Conservation (phyloP, 2,888 invertebrate genomes). For the Carterocephalus palaemon region DNA sequence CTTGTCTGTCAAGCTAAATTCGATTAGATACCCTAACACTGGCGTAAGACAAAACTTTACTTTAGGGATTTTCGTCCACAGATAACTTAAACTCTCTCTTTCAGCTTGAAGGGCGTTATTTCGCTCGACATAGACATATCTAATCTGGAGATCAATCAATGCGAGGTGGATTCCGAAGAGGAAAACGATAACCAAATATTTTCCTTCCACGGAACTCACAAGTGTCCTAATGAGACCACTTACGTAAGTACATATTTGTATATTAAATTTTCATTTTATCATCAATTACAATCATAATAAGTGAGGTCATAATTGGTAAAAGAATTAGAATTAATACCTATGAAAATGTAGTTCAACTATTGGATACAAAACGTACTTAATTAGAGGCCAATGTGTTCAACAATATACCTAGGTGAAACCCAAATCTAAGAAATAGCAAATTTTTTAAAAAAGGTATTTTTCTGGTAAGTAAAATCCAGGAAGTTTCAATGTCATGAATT, state of each 20-base stretch:
- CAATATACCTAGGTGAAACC: no score
- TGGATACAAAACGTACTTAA: not conserved
- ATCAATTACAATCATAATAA: constrained; percentile 3
- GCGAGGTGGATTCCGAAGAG: constrained; percentile 75
- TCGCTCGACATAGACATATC: constrained; percentile 89
- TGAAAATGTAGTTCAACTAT: no score
- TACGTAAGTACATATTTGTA: constrained; percentile 79
- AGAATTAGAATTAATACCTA: no score
- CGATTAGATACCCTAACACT: constrained; percentile 6
- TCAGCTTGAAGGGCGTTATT: constrained; percentile 71
- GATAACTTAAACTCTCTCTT: constrained; percentile 24
- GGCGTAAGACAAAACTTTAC: constrained; percentile 20
- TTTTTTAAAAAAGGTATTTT: no score
- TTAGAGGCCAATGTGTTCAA: no score
- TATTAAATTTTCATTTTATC: not conserved
- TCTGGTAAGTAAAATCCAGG: no score
- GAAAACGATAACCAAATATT: constrained; percentile 82
- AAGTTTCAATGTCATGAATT: no score
- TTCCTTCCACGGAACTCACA: constrained; percentile 92
- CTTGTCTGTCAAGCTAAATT: constrained; percentile 11
- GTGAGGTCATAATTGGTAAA: not conserved
- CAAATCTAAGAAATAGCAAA: no score
- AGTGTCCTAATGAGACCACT: constrained; percentile 90
- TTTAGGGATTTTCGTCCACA: constrained; percentile 11
- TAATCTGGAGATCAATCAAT: constrained; percentile 90